Conservation (phyloP, 2,113 vertebrate genomes). For the Tursiops truncatus region DNA sequence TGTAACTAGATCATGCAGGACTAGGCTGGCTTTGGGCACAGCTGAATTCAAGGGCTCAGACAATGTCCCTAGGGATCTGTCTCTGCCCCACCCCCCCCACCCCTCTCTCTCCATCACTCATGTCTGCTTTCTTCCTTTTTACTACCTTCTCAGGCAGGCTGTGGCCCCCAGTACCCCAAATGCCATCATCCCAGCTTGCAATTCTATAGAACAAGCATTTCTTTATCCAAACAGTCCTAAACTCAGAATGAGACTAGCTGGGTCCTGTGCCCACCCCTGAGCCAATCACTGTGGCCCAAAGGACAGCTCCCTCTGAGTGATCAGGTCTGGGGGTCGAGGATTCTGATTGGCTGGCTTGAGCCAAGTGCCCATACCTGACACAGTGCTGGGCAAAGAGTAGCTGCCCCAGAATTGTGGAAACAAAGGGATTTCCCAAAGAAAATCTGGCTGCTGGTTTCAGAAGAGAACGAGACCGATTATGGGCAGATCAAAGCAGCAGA, state of each 20-base stretch:
- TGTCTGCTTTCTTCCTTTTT: background rate
- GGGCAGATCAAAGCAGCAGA: background rate
- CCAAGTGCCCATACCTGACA: background rate
- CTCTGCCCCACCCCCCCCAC: accelerated
- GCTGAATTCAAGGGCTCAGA: background rate
- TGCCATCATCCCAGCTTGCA: background rate
- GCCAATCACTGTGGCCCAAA: background rate
- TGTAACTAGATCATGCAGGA: background rate
- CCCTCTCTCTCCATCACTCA: too few relatives aligned
- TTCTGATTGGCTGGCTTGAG: background rate
- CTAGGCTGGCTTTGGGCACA: background rate
- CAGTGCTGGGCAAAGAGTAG: background rate
- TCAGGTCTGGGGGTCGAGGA: background rate
- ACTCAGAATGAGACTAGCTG: background rate
- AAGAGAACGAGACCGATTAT: background rate
- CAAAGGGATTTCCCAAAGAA: background rate
- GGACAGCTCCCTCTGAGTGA: background rate
- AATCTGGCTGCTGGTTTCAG: background rate
- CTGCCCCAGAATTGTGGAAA: background rate
- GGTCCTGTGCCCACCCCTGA: background rate
- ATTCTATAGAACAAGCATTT: background rate
- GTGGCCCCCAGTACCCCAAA: background rate
- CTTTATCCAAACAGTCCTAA: background rate
- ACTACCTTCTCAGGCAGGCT: background rate
- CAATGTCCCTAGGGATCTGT: background rate